Conservation (phyloP, 1,140 invertebrate genomes). For the Saccostrea echinata region DNA sequence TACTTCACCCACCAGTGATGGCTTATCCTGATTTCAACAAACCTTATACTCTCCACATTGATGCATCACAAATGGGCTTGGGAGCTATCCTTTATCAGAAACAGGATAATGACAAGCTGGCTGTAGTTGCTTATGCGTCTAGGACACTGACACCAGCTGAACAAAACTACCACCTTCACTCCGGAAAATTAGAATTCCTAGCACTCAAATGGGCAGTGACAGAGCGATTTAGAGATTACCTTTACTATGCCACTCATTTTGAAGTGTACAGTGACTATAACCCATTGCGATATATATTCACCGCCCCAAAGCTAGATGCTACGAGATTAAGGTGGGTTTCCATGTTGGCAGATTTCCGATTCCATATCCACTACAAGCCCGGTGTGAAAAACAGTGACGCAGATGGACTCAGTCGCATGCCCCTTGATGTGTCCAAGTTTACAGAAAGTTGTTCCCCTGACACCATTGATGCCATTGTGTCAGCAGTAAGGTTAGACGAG, state of each 20-base stretch:
- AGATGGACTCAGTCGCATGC: slow-evolving; percentile 18
- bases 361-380: no score
- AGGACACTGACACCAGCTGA: slow-evolving; percentile 58
- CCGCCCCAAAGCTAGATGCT: no score
- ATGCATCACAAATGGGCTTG: slow-evolving; percentile 79
- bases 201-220: slow-evolving; percentile 53
- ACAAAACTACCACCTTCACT: slow-evolving; percentile 59
- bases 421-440: slow-evolving; percentile 7
- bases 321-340: no score
- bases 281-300: no score
- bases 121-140: no score
- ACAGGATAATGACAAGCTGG: slow-evolving; percentile 53
- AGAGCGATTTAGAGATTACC: slow-evolving; percentile 50
- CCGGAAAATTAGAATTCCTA: slow-evolving; percentile 61
- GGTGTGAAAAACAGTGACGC: slow-evolving; percentile 38
- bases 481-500: slow-evolving; percentile 7
- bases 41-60: no score
- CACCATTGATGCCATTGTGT: background rate
- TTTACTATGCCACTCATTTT: slow-evolving; percentile 53
- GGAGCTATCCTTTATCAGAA: slow-evolving; percentile 79
- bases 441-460: background rate
- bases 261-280: no score
- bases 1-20: no score
- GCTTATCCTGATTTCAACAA: no score
- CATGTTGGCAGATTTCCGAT: slow-evolving; percentile 36